Percentiles rank a stretch among this genome's conserved stretches.
These are phyloP conservation scores for Monodelphis domestica DNA, from an alignment of 2,797 vertebrate species.

Conservation along the genomic window DNA sequence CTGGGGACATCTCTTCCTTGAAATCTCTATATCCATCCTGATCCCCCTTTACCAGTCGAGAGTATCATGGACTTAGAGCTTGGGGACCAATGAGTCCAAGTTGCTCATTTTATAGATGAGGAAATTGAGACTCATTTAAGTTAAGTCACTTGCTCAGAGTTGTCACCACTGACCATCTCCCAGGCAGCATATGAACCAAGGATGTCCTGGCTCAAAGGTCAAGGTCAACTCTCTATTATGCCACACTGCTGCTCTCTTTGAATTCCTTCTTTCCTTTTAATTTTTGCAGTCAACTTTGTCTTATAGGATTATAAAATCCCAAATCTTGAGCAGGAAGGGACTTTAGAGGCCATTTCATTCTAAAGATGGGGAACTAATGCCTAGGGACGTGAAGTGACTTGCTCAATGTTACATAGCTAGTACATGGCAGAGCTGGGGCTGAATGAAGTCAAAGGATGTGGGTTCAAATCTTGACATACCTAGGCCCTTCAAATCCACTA, in stretches of 20 bases:
- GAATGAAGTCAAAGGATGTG: neutral
- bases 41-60: neutral
- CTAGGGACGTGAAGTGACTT: neutral
- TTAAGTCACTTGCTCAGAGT: neutral
- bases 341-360: neutral
- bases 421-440: neutral
- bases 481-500: neutral
- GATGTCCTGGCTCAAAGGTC: neutral
- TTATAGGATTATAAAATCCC: neutral
- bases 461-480: neutral
- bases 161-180: neutral
- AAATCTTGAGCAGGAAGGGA: neutral
- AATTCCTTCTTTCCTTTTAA: neutral
- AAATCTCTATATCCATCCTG: neutral
- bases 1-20: neutral
- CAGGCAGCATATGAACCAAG: too few species aligned
- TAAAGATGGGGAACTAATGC: neutral
- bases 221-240: neutral
- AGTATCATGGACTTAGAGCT: neutral
- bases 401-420: neutral
- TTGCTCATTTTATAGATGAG: neutral
- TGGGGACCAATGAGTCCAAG: neutral
- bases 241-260: neutral
- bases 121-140: neutral
- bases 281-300: too few species aligned